Evolutionary conservation across 2,797 vertebrate species (phyloP), one percentile per base, ranked within the genome.

Genomic region (Hafferia zeledoni): DNA sequence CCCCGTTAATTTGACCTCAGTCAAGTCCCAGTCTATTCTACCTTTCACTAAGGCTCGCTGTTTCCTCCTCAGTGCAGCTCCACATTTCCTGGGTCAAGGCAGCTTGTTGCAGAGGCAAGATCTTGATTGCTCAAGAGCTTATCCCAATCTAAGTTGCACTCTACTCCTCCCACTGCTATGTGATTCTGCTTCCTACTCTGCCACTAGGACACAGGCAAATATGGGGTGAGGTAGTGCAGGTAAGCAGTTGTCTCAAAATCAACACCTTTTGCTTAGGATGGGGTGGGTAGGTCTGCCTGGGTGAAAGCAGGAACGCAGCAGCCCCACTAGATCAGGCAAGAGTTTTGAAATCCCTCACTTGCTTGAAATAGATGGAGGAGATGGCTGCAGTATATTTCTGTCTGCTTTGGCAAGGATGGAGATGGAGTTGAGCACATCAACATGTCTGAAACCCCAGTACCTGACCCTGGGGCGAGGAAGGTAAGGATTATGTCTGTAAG

Each of bases 381-480:
- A 6, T 8, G 28, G 16, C 31, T 89, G 35, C 22, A 47, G 39
- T 9, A 17, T 10, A 10, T 37, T 77, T 56, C 23, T 53, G 17
- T 28, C 22, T 75, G 35, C 37, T 56, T 27, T 67, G 35, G 11
- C 2, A 18, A 1, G 37, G 47, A 23, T 44, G 37, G n/a, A 68
- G 77, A 5, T 60, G 50, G 30, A 69, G 10, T 2, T 76, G 15
- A 37, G 16, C 17, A 25, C 2, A 31, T 17, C 13, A 44, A 3
- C 0, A 3, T 11, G 1, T 41, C 37, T 90, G 50, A 55, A 28
- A 53, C 4, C 3, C 24, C 16, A 6, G 7, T 27, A 44, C 18
- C 4, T 44, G 37, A 39, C 16, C 4, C 6, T 30, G 25, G 19
- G 11, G 3, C 31, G 37, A 69, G 27, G 49, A 61, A 85, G 27